Evolutionary conservation across 2,797 vertebrate species (phyloP).

Genomic region (Loriculus beryllinus): DNA sequence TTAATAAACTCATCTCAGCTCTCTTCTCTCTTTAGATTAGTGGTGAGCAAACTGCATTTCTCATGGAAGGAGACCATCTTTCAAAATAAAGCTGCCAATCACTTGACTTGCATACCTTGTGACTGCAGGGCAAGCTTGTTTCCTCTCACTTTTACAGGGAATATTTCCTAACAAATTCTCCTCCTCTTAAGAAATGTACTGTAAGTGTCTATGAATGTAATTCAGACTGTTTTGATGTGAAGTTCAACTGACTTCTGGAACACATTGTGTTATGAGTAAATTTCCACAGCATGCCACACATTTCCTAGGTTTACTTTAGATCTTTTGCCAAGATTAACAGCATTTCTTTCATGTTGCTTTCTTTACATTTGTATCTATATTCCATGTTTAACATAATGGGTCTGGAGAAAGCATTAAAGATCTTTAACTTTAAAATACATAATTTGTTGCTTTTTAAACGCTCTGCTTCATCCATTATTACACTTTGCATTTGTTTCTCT

Average conservation of each 20-base stretch:
- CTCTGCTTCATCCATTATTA: slow-evolving; percentile 6
- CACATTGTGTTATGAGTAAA: slow-evolving; percentile 46
- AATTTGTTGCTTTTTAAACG: slow-evolving; percentile 60
- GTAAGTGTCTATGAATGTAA: slow-evolving; percentile 17
- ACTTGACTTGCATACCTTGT: neutral
- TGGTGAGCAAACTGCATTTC: neutral
- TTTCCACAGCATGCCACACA: slow-evolving; percentile 52
- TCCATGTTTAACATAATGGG: slow-evolving; percentile 37
- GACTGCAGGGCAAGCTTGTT: neutral
- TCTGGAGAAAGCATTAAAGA: slow-evolving; percentile 44
- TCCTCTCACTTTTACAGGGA: neutral
- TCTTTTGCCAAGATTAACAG: slow-evolving; percentile 64
- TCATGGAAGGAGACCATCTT: neutral
- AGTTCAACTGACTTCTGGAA: slow-evolving; percentile 41
- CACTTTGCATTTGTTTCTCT: slow-evolving; percentile 12
- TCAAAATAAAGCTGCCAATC: neutral
- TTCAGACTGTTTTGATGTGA: slow-evolving; percentile 20
- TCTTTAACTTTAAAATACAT: slow-evolving; percentile 30
- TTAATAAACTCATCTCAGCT: neutral
- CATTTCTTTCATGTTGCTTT: slow-evolving; percentile 60
- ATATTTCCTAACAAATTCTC: neutral
- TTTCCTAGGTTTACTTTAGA: slow-evolving; percentile 60
- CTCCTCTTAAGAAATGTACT: neutral
- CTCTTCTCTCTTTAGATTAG: neutral
- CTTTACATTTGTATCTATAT: slow-evolving; percentile 59